Percentiles rank a stretch among this genome's conserved stretches.
Conservation (phyloP, 2,888 invertebrate species). For the Drosophila birchii region DNA sequence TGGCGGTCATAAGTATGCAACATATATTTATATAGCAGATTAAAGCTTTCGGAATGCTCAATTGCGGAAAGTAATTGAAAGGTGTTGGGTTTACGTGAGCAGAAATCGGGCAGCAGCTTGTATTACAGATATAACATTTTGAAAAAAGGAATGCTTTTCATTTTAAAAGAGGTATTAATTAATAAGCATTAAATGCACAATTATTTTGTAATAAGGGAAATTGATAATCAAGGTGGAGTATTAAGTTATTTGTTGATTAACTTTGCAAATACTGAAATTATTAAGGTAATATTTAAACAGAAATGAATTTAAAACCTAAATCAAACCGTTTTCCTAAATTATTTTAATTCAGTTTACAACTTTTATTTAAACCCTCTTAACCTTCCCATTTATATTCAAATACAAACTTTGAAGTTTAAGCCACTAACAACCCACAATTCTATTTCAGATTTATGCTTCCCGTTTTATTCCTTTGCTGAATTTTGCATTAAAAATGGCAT, state of each 20-base stretch:
- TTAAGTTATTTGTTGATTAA: not conserved
- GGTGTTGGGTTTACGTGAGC: constrained; percentile 4
- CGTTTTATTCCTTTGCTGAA: constrained; percentile 1
- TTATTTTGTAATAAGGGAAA: not conserved
- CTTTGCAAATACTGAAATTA: not conserved
- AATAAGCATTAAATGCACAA: not conserved
- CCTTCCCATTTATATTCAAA: constrained; percentile 29
- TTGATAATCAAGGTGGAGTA: not conserved
- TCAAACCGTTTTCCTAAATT: not conserved
- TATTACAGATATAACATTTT: not conserved
- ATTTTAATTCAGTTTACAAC: not conserved
- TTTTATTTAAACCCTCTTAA: not conserved
- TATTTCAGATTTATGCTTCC: not conserved
- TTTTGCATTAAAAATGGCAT: constrained; percentile 42
- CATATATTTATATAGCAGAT: constrained; percentile 28
- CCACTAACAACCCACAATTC: constrained; percentile 6
- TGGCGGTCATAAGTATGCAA: constrained; percentile 30
- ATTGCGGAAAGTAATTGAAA: constrained; percentile 40
- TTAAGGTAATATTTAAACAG: not conserved
- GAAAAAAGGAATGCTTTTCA: not conserved
- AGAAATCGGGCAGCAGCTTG: constrained; percentile 7
- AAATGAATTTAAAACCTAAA: not conserved
- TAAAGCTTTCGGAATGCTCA: constrained; percentile 28
- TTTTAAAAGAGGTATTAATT: not conserved
- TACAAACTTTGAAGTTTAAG: constrained; percentile 12